Base-by-base conservation (phyloP, 2,797 vertebrate genomes). In the Periparus ater region DNA sequence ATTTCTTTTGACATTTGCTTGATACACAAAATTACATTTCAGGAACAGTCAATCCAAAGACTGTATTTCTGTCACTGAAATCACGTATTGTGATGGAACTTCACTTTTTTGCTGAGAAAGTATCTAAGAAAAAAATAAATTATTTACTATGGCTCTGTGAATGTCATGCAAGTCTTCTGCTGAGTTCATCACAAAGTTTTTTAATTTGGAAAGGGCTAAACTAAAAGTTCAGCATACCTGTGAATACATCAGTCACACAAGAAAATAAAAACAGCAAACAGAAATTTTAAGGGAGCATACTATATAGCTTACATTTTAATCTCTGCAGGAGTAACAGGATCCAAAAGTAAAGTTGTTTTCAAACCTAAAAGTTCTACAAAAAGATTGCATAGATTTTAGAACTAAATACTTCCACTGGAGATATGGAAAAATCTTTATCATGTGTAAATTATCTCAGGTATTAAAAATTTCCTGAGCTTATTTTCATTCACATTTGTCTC, bases 11-110 rank as follows among this genome's bases (percentile, higher is more conserved):
- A 85, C 57, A 55, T 88, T 86, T 86, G 32, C 57, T 91, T 88
- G 61, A 91, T 55, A 89, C 32, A 84, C 32, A 71, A 75, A 95
- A 94, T 26, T 79, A 44, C 58, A 78, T 78, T 92, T 92, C 71
- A 84, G 34, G 66, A 72, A 65, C 85, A 92, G 87, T 91, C 88
- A 91, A 91, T 92, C 80, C 91, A 85, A 79, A 84, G 42, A 50
- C 42, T 0, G 2, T 71, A 84, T 61, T 81, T 89, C 74, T 92
- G 58, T 47, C 51, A 84, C 54, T 42, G 47, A 78, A 87, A 89
- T 74, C 27, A 25, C 2, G 0, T 42, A 29, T 80, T 84, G 45
- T 5, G 11, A 61, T 34, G n/a, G 36, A 68, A 89, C 21, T 58
- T 42, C 9, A n/a, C 21, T 11, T 89, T 88, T 92, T 67, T 91